Conservation (phyloP, 2,888 invertebrate species). For the Marronus borbonicus region DNA sequence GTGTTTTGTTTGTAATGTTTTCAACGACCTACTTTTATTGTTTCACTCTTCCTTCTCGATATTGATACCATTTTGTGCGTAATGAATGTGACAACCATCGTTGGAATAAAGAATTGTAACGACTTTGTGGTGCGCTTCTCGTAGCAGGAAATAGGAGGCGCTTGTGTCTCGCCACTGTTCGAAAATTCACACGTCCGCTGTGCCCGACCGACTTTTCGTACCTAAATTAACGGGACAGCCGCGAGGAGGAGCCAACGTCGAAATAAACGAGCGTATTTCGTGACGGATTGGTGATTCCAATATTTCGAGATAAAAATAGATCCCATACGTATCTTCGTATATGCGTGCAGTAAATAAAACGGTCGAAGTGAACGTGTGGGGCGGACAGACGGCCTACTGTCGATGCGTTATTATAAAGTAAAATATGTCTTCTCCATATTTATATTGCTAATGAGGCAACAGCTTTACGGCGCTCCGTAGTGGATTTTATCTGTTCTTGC, state of each 20-base stretch:
- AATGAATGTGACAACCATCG: conserved; percentile 19
- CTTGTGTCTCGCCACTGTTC: conserved; percentile 33
- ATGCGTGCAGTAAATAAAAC: conserved; percentile 25
- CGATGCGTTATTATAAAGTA: conserved; percentile 28
- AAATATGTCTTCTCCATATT: conserved; percentile 26
- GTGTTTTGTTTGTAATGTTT: background rate
- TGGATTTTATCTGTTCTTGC: conserved; percentile 4
- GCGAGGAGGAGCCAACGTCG: conserved; percentile 39
- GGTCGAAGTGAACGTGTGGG: conserved; percentile 29
- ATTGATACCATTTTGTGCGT: conserved; percentile 13
- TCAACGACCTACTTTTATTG: background rate
- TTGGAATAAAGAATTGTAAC: conserved; percentile 35
- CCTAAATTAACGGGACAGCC: conserved; percentile 39
- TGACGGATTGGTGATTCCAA: conserved; percentile 45
- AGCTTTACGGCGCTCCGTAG: background rate
- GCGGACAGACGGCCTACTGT: conserved; percentile 32
- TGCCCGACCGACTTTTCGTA: conserved; percentile 36
- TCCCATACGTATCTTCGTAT: background rate
- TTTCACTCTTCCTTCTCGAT: background rate
- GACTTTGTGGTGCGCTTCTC: conserved; percentile 18
- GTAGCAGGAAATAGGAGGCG: conserved; percentile 43
- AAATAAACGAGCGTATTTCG: conserved; percentile 42
- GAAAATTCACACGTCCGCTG: conserved; percentile 19
- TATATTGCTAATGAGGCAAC: conserved; percentile 26
- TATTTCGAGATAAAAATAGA: conserved; percentile 44